These are phyloP conservation scores for Mormyrus hasselquistii DNA, from an alignment of 2,797 vertebrate genomes.

Conservation along the genomic window DNA sequence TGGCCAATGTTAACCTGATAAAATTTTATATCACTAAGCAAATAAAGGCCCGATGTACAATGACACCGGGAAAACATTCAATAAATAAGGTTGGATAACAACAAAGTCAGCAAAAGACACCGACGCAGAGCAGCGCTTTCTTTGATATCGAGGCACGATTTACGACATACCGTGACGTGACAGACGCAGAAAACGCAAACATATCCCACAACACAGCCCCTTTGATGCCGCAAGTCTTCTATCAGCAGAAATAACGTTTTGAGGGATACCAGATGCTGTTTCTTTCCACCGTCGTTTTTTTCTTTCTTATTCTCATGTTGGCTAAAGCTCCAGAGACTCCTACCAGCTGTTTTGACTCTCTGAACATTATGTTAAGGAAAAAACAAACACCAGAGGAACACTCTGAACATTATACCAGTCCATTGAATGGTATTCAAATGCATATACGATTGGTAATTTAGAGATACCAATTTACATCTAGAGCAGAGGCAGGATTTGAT, in stretches of 20 bases:
- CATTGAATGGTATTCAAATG: not conserved
- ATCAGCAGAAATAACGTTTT: slow-evolving; percentile 37
- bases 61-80: not conserved
- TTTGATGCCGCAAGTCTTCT: slow-evolving; percentile 39
- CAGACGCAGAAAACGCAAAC: not conserved
- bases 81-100: not conserved
- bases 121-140: not conserved
- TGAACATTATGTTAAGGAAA: not conserved
- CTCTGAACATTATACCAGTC: not conserved
- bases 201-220: slow-evolving; percentile 22
- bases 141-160: not conserved
- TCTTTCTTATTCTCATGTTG: slow-evolving; percentile 15
- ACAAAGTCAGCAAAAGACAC: not conserved
- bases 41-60: not conserved
- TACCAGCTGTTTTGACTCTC: not conserved
- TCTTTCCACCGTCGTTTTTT: slow-evolving; percentile 8
- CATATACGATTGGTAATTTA: not conserved
- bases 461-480: not conserved
- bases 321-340: not conserved
- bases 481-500: not conserved
- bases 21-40: not conserved
- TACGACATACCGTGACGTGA: not conserved
- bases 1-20: too few species aligned
- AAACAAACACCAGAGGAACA: not conserved
- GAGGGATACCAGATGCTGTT: slow-evolving; percentile 44